Base-by-base conservation (phyloP, 2,113 vertebrate genomes). In the Rhinolophus sinicus region DNA sequence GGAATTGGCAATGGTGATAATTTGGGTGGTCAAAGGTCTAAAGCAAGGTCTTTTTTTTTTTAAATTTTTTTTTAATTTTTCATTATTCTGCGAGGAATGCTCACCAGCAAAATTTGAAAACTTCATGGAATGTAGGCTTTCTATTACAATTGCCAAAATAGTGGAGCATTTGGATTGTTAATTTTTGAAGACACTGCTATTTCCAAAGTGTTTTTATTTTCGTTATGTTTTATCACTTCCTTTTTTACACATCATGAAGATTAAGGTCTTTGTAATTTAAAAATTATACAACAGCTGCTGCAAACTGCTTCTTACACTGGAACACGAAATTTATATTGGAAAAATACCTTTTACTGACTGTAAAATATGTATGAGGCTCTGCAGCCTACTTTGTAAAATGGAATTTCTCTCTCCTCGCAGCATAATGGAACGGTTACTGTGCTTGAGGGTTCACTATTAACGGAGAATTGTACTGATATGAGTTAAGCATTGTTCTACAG, bases 241-340 rank as follows among this genome's bases (percentile, higher is more conserved):
- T 73, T 88, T 94, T 87, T 88, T 85, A 89, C 33, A 93, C 54
- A 84, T 92, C 65, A 88, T 84, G 84, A 95, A 97, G 92, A 97
- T 97, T 85, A 97, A 97, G 80, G 40, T 87, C 69, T 96, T 92
- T 88, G 92, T 97, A 90, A 97, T 96, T 95, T 95, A 92, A 97
- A 97, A 97, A 96, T 96, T 94, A 95, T 90, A 50, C 94, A 92
- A 52, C 92, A 97, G 87, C 93, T 97, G 94, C 78, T 73, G 65
- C 3, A 38, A 95, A 93, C 47, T 28, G 26, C 65, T 93, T 65
- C 92, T 93, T 77, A 81, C 67, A 26, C 40, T 52, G 60, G 90
- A 95, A 96, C 87, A 64, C 47, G 92, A 62, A 92, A 93, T 97
- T 93, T 92, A 85, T 95, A 78, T 93, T 88, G 92, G 90, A 76